Conservation (phyloP, 1,140 invertebrate species). For the Pseudobourletiella spinata region DNA sequence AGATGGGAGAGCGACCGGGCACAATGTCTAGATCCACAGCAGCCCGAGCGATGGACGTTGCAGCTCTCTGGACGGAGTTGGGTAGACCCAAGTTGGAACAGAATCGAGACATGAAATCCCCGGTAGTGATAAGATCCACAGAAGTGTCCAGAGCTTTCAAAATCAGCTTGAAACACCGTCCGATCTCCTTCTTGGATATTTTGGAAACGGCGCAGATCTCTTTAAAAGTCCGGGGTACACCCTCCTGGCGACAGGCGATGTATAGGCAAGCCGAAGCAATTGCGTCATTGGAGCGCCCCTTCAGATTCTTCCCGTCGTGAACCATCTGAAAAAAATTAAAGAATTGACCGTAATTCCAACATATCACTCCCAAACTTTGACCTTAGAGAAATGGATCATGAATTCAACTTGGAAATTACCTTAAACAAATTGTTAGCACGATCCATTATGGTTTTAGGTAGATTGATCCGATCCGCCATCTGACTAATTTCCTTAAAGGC, state of each 20-base stretch:
- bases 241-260: conserved; percentile 97
- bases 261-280: conserved; percentile 98
- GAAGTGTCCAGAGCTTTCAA: conserved; percentile 86
- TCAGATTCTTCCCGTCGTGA: conserved; percentile 92
- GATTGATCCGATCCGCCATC: conserved; percentile 96
- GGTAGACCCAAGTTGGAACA: conserved; percentile 79
- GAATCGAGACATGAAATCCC: conserved; percentile 95
- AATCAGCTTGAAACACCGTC: conserved; percentile 90
- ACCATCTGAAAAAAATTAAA: conserved; percentile 45
- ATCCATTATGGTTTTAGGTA: conserved; percentile 90
- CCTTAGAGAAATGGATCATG: conserved; percentile 12
- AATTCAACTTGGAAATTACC: no score
- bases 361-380: not conserved
- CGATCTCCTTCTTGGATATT: conserved; percentile 99
- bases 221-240: conserved; percentile 97
- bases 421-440: conserved; percentile 94
- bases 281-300: conserved; percentile 91
- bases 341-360: not conserved
- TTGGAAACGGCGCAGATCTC: conserved; percentile 98
- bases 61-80: conserved; percentile 85
- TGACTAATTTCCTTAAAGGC: conserved; percentile 85
- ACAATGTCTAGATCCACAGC: conserved; percentile 96
- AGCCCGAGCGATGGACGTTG: conserved; percentile 91
- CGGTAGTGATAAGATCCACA: conserved; percentile 95
- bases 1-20: conserved; percentile 96